A percentile compares a stretch with the other conserved stretches of the same genome.
These are phyloP conservation scores for Accipiter cooperii DNA, from an alignment of 2,113 vertebrate species.

Conservation along the genomic window DNA sequence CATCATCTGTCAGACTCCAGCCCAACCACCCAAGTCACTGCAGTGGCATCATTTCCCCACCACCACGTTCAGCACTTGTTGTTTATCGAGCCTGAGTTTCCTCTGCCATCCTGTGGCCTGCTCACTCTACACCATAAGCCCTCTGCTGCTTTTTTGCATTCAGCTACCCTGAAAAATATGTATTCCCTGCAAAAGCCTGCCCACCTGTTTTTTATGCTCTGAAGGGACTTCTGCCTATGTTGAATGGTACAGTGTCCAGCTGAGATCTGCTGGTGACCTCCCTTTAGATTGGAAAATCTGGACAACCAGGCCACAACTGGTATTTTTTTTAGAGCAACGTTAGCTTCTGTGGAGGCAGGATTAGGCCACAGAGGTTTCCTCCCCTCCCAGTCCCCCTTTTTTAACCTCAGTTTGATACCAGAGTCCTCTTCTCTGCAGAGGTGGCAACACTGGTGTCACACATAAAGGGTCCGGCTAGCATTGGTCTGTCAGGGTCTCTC, in stretches of 20 bases:
- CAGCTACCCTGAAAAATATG: background rate
- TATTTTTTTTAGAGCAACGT: background rate
- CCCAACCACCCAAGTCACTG: background rate
- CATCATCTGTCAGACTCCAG: rapidly evolving
- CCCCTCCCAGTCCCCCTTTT: background rate
- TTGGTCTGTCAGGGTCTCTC: background rate
- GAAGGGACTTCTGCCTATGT: rapidly evolving
- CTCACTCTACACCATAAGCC: background rate
- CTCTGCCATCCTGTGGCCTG: background rate
- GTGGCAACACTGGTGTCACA: background rate
- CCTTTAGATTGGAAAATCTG: background rate
- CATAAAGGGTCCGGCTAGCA: background rate
- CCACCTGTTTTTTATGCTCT: background rate
- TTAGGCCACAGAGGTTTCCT: background rate
- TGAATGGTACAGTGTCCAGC: background rate
- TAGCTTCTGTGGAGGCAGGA: background rate
- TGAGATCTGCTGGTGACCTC: background rate
- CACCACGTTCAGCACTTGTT: background rate
- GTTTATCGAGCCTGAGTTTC: background rate
- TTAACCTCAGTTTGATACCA: background rate
- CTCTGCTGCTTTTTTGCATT: background rate
- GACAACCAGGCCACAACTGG: background rate
- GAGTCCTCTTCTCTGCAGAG: background rate
- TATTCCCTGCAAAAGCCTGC: background rate
- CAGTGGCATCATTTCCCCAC: background rate